These are phyloP conservation scores for Pampusana beccarii DNA, from an alignment of 2,113 vertebrate species.

Conservation along the genomic window DNA sequence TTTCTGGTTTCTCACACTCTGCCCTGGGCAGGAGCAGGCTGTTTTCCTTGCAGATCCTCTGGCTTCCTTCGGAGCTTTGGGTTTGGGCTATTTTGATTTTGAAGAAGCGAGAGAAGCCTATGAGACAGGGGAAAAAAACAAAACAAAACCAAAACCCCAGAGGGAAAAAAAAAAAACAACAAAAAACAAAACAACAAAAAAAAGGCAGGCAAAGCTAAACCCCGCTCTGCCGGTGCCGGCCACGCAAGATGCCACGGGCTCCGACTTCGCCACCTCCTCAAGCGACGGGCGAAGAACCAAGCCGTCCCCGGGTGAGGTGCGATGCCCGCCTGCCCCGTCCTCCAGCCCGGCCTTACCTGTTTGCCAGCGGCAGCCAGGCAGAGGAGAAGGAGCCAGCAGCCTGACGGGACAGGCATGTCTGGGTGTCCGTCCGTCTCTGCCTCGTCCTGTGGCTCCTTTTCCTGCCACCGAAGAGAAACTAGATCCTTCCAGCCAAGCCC, in stretches of 20 bases:
- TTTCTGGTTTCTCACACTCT: slow-evolving; percentile 40
- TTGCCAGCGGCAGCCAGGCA: not conserved
- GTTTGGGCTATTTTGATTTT: not conserved
- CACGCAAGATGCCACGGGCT: not conserved
- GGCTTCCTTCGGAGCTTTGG: not conserved
- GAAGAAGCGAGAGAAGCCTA: not conserved
- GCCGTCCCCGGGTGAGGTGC: not conserved
- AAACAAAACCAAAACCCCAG: not conserved
- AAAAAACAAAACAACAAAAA: too few species aligned
- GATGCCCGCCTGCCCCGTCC: not conserved
- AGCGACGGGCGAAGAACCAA: not conserved
- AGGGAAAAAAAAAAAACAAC: too few species aligned
- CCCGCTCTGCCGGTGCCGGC: not conserved
- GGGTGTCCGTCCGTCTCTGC: not conserved
- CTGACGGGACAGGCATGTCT: slow-evolving; percentile 27
- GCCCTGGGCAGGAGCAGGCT: not conserved
- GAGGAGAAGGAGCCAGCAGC: slow-evolving; percentile 47
- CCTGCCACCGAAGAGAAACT: slow-evolving; percentile 34
- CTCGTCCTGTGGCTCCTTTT: slow-evolving; percentile 33
- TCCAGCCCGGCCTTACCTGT: slow-evolving; percentile 35
- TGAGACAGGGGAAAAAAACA: not conserved
- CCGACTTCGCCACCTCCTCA: not conserved
- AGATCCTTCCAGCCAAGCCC: slow-evolving; percentile 32
- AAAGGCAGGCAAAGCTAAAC: not conserved
- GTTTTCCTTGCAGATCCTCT: not conserved